A percentile compares a stretch with the other conserved stretches of the same genome.
Evolutionary conservation across 2,113 vertebrate genomes (phyloP).

Genomic region (Pomatostomus ruficeps): DNA sequence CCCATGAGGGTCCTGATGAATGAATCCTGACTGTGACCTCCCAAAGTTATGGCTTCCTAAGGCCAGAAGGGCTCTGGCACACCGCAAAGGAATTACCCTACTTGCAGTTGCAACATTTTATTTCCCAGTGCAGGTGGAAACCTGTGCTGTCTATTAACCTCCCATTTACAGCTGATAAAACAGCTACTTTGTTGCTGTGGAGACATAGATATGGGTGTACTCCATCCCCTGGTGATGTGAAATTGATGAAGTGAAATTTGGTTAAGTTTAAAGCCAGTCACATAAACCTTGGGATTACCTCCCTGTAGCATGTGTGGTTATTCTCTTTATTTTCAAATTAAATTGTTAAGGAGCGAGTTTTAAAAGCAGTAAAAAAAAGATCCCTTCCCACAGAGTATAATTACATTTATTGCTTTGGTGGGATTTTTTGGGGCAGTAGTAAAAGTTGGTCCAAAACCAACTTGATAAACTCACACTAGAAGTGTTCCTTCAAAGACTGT

Average conservation of each 20-base stretch:
- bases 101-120: neutral
- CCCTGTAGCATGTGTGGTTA: rapidly evolving
- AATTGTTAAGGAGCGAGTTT: neutral
- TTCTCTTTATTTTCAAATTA: neutral
- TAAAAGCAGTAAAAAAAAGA: neutral
- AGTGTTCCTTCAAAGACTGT: neutral
- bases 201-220: rapidly evolving
- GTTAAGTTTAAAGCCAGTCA: neutral
- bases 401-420: neutral
- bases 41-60: neutral
- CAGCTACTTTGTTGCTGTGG: neutral
- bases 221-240: neutral
- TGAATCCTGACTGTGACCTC: neutral
- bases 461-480: neutral
- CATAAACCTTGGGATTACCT: neutral
- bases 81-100: neutral
- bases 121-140: neutral
- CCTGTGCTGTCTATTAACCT: neutral
- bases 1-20: neutral
- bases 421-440: rapidly evolving
- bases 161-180: neutral
- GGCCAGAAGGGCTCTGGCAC: neutral
- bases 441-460: neutral
- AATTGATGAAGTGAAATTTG: neutral
- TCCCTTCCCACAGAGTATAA: neutral